Conservation (phyloP, 2,888 invertebrate genomes). For the Hofmannophila pseudospretella region DNA sequence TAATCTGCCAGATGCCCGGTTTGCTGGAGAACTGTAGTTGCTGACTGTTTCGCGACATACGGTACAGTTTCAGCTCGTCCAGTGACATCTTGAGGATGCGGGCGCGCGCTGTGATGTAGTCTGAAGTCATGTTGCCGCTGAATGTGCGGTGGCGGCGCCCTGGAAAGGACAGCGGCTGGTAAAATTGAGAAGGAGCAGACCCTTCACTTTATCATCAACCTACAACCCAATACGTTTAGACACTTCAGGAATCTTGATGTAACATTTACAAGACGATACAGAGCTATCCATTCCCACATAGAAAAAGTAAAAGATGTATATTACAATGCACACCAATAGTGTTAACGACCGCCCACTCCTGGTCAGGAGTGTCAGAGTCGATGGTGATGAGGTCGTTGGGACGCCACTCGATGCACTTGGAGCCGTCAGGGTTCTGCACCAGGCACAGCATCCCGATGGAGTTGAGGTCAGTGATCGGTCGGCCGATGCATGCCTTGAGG, state of each 20-base stretch:
- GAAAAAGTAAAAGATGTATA: too few relatives aligned
- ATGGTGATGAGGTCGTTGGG: slow-evolving; percentile 87
- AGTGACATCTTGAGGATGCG: slow-evolving; percentile 61
- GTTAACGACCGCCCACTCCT: slow-evolving; percentile 91
- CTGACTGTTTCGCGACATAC: slow-evolving; percentile 57
- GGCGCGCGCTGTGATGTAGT: slow-evolving; percentile 60
- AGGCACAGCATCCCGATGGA: slow-evolving; percentile 83
- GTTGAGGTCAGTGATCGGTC: slow-evolving; percentile 80
- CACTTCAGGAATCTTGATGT: too few relatives aligned
- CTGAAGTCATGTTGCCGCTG: slow-evolving; percentile 73
- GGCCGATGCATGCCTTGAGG: slow-evolving; percentile 80
- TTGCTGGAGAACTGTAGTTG: slow-evolving; percentile 68
- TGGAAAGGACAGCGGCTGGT: too few relatives aligned
- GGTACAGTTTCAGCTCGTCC: slow-evolving; percentile 59
- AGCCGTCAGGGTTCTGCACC: slow-evolving; percentile 78
- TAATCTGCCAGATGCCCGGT: slow-evolving; percentile 81
- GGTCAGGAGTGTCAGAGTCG: slow-evolving; percentile 86
- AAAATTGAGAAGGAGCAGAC: neutral
- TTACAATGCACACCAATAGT: slow-evolving; percentile 74
- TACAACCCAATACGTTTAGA: too few relatives aligned
- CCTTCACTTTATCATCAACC: too few relatives aligned
- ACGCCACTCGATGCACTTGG: slow-evolving; percentile 89
- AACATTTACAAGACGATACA: too few relatives aligned
- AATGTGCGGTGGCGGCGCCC: slow-evolving; percentile 80
- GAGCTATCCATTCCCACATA: too few relatives aligned